Evolutionary conservation across 1,140 invertebrate species (phyloP).

Genomic region (Lepidurus arcticus): DNA sequence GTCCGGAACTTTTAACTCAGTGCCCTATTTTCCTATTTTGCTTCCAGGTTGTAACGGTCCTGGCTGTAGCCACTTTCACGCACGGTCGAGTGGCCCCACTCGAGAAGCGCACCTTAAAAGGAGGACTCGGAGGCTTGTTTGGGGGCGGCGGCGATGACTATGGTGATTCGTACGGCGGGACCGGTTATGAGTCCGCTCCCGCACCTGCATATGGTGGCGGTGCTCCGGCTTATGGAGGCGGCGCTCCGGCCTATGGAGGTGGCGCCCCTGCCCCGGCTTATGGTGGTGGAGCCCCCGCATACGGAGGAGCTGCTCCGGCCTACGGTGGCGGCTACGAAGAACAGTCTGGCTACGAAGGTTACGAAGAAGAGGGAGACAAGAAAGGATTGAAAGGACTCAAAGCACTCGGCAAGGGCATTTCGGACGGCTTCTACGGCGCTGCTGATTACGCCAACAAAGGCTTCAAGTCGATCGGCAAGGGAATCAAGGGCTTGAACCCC

Average conservation of each 20-base stretch:
- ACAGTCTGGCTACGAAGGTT: neutral
- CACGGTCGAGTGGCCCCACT: conserved; percentile 10
- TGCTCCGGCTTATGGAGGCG: neutral
- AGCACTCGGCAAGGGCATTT: neutral
- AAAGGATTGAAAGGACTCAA: neutral
- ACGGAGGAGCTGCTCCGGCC: neutral
- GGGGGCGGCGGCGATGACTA: neutral
- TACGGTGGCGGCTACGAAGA: conserved; percentile 1
- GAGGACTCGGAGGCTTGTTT: conserved; percentile 10
- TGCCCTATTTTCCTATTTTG: conserved; percentile 6
- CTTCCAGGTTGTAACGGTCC: conserved; percentile 4
- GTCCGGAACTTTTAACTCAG: neutral
- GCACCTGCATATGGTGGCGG: neutral
- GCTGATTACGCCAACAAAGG: neutral
- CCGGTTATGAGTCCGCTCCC: neutral
- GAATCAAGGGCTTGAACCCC: conserved; percentile 11
- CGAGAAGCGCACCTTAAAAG: conserved; percentile 18
- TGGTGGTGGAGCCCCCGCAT: neutral
- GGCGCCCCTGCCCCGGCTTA: neutral
- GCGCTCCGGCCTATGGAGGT: neutral
- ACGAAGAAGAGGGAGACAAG: neutral
- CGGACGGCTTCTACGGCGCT: neutral
- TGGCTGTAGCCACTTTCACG: conserved; percentile 13
- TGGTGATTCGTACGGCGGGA: neutral
- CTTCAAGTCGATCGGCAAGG: conserved; percentile 5